Conservation (phyloP, 2,888 invertebrate genomes). For the Sepioteuthis lessoniana region DNA sequence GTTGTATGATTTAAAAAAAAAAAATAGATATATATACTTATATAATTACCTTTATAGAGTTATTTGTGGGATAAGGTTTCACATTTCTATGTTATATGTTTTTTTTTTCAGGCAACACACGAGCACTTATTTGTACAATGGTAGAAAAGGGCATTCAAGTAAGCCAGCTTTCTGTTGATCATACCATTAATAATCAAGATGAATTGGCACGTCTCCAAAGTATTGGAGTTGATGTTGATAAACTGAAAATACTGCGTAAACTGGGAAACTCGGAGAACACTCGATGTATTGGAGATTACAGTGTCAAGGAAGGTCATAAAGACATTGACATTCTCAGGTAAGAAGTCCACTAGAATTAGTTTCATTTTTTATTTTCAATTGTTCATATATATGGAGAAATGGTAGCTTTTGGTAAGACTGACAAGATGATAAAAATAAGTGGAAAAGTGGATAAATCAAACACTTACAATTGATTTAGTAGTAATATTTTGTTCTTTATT, state of each 20-base stretch:
- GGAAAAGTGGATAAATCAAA: too few relatives aligned
- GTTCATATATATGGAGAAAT: too few relatives aligned
- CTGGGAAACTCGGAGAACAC: slow-evolving; percentile 84
- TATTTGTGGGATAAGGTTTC: too few relatives aligned
- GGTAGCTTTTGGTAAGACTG: too few relatives aligned
- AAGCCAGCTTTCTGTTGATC: slow-evolving; percentile 88
- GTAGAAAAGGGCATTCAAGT: slow-evolving; percentile 88
- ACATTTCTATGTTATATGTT: background rate
- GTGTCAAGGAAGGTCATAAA: slow-evolving; percentile 88
- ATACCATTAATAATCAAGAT: slow-evolving; percentile 88
- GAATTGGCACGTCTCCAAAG: slow-evolving; percentile 86
- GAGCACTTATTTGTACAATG: slow-evolving; percentile 87
- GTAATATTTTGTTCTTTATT: too few relatives aligned
- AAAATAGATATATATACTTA: too few relatives aligned
- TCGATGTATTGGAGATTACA: slow-evolving; percentile 89
- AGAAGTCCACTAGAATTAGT: background rate
- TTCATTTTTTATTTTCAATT: too few relatives aligned
- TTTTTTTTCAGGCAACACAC: slow-evolving; percentile 78
- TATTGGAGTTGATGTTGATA: slow-evolving; percentile 84
- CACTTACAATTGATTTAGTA: too few relatives aligned
- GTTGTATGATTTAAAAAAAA: too few relatives aligned
- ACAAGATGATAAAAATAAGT: too few relatives aligned
- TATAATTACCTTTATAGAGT: too few relatives aligned
- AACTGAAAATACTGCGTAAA: slow-evolving; percentile 80
- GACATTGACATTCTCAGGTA: slow-evolving; percentile 84